Evolutionary conservation across 2,113 vertebrate genomes (phyloP).

Genomic region (Pogona vitticeps): DNA sequence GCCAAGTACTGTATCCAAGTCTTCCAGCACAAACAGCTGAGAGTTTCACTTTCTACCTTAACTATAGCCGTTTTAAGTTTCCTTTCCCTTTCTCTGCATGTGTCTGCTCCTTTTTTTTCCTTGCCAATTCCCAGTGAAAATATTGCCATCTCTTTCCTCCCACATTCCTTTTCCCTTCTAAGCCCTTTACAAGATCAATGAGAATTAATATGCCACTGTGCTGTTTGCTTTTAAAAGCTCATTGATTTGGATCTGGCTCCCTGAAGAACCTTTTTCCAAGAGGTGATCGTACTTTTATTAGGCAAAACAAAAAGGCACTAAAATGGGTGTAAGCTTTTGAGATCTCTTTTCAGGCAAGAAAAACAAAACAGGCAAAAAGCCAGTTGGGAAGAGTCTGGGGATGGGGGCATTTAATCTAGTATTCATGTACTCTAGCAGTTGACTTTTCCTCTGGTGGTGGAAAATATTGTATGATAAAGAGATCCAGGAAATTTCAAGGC

Average conservation of each 20-base stretch:
- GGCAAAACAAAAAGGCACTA: no score
- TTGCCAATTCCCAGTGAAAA: not conserved
- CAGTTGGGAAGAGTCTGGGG: no score
- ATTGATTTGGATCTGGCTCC: not conserved
- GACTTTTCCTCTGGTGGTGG: no score
- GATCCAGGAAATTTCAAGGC: no score
- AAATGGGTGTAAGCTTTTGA: no score
- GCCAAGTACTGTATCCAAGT: no score
- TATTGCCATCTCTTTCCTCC: not conserved
- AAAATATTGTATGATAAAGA: no score
- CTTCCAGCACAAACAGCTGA: not conserved
- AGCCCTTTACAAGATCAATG: not conserved
- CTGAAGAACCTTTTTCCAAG: not conserved
- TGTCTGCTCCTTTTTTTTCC: not conserved
- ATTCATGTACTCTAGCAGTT: no score
- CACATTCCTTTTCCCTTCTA: not conserved
- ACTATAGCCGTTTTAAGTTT: constrained; percentile 60
- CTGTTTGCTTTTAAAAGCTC: not conserved
- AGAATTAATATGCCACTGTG: not conserved
- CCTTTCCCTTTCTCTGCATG: constrained; percentile 55
- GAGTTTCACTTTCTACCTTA: constrained; percentile 72
- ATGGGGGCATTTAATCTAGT: no score
- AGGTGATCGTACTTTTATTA: no score
- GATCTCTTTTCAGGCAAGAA: no score
- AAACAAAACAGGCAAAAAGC: no score